Conservation (phyloP, 2,113 vertebrate species). For the Nothocercus julius region DNA sequence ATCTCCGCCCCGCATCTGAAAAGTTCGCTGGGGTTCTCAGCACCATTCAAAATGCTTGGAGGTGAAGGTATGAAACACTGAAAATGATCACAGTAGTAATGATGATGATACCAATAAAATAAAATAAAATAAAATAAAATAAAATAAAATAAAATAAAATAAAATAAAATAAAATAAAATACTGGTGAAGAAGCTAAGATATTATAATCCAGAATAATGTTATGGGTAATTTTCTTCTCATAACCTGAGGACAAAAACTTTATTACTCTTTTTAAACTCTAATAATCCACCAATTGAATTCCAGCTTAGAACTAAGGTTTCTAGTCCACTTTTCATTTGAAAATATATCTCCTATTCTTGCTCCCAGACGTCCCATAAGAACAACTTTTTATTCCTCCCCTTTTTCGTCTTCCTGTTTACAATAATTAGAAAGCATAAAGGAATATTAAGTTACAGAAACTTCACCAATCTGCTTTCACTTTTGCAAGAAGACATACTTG, state of each 20-base stretch:
- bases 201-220: slow-evolving; percentile 44
- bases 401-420: slow-evolving; percentile 43
- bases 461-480: slow-evolving; percentile 30
- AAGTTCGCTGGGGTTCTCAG: slow-evolving; percentile 1
- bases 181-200: neutral
- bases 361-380: slow-evolving; percentile 45
- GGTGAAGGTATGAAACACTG: neutral
- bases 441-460: slow-evolving; percentile 34
- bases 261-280: slow-evolving; percentile 73
- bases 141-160: slow-evolving; percentile 7
- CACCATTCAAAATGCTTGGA: neutral
- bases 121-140: slow-evolving; percentile 10
- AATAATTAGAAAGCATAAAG: slow-evolving; percentile 62
- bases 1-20: neutral
- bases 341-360: slow-evolving; percentile 27
- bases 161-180: slow-evolving; percentile 24
- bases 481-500: slow-evolving; percentile 18
- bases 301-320: slow-evolving; percentile 52
- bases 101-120: neutral
- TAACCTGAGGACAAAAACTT: slow-evolving; percentile 69
- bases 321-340: slow-evolving; percentile 63
- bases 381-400: slow-evolving; percentile 42
- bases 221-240: slow-evolving; percentile 61
- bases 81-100: neutral
- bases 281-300: slow-evolving; percentile 70